Evolutionary conservation across 1,140 invertebrate species (phyloP).

Genomic region (Atopsyche davidsoni): DNA sequence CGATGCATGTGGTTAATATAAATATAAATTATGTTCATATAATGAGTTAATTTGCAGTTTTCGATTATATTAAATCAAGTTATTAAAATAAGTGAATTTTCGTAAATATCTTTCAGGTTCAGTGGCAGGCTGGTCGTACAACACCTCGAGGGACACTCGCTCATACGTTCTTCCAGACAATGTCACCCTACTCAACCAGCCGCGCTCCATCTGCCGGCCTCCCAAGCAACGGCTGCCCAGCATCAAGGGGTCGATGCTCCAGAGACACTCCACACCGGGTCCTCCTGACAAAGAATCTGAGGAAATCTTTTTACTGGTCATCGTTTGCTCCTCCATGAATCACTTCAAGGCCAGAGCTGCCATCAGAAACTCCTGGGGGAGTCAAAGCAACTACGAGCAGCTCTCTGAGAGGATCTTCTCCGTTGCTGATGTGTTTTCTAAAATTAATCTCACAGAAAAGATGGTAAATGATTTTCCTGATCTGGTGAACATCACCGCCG

Average conservation of each 20-base stretch:
- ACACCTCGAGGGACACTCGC: conserved; percentile 63
- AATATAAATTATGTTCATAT: no score
- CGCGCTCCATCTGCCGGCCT: conserved; percentile 52
- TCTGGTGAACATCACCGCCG: conserved; percentile 12
- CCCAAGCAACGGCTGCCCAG: background rate
- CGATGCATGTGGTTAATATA: no score
- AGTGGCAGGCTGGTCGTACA: conserved; percentile 64
- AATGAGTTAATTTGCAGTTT: background rate
- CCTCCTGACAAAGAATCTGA: conserved; percentile 29
- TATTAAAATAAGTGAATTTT: conserved; percentile 28
- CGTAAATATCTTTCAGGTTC: conserved; percentile 54
- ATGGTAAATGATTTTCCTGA: conserved; percentile 18
- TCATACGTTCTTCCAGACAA: conserved; percentile 65
- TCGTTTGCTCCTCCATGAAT: conserved; percentile 64
- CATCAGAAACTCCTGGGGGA: conserved; percentile 79
- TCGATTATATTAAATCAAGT: background rate
- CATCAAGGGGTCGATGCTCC: background rate
- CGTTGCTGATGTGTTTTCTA: conserved; percentile 13
- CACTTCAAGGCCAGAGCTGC: conserved; percentile 61
- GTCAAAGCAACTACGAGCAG: conserved; percentile 51
- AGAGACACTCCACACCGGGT: conserved; percentile 3
- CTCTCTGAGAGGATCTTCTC: conserved; percentile 36
- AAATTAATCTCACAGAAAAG: conserved; percentile 20
- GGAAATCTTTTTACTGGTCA: conserved; percentile 58
- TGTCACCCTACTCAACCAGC: conserved; percentile 60